Percentiles rank a stretch among this genome's conserved stretches.
phyloP scores from a whole-genome alignment of 2,797 vertebrate genomes.

The Anableps anableps region DNA sequence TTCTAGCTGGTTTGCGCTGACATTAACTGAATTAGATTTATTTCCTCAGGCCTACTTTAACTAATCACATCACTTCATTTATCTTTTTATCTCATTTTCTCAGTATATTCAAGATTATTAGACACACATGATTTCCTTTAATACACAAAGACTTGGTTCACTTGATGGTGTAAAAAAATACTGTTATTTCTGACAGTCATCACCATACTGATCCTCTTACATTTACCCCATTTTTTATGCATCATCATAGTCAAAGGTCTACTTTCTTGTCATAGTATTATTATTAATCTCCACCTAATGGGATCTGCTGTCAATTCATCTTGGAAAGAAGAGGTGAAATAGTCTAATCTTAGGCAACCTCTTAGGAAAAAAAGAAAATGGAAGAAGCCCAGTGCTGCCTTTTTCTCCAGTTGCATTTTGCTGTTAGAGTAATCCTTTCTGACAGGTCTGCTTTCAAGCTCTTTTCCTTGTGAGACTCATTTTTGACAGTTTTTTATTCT shows the following conservation, averaged over 20 bases:
- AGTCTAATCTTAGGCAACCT: conserved; percentile 61
- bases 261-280: conserved; percentile 57
- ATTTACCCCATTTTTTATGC: conserved; percentile 29
- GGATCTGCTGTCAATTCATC: conserved; percentile 71
- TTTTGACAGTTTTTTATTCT: conserved; percentile 53
- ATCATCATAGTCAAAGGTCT: conserved; percentile 46
- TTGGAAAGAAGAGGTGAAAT: conserved; percentile 65
- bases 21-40: not conserved
- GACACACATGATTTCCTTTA: conserved; percentile 8
- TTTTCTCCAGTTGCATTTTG: conserved; percentile 55
- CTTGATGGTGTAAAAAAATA: conserved; percentile 18
- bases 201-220: conserved; percentile 48
- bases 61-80: conserved; percentile 9
- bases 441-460: conserved; percentile 69
- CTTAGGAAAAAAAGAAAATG: conserved; percentile 52
- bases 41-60: not conserved
- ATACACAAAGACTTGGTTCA: conserved; percentile 35
- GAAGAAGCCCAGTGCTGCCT: conserved; percentile 49
- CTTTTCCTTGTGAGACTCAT: conserved; percentile 62
- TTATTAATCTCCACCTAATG: conserved; percentile 65
- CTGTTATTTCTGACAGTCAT: conserved; percentile 37
- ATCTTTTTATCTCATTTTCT: conserved; percentile 11
- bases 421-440: conserved; percentile 68
- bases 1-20: too few species aligned
- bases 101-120: conserved; percentile 14